Evolutionary conservation across 2,888 invertebrate species (phyloP).

Genomic region (Melanargia galathea): DNA sequence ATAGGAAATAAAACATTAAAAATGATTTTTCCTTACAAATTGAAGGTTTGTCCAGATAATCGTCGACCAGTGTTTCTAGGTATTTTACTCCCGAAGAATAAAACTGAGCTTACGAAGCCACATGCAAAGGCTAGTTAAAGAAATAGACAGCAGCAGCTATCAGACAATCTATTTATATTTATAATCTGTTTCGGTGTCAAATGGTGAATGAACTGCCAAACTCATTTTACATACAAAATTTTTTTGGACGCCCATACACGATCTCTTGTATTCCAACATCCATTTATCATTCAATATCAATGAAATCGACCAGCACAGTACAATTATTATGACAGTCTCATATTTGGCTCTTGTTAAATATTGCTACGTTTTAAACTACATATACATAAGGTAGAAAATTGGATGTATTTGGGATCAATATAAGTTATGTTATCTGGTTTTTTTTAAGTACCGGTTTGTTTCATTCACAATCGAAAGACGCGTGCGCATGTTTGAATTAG

Average conservation of each 20-base stretch:
- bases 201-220: conserved; percentile 62
- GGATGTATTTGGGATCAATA: conserved; percentile 20
- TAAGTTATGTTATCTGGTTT: conserved; percentile 43
- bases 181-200: conserved; percentile 37
- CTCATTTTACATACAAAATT: conserved; percentile 52
- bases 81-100: neutral
- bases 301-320: conserved; percentile 64
- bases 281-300: conserved; percentile 71
- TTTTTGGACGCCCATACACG: conserved; percentile 54
- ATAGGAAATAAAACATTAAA: no score
- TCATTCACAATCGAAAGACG: conserved; percentile 59
- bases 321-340: conserved; percentile 54
- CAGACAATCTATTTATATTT: conserved; percentile 12
- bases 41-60: no score
- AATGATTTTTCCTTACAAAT: no score
- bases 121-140: neutral
- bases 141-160: neutral
- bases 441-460: conserved; percentile 60
- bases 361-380: conserved; percentile 16
- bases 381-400: conserved; percentile 34
- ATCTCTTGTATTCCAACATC: conserved; percentile 54
- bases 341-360: conserved; percentile 18
- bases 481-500: conserved; percentile 37
- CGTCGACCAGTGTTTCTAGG: neutral
- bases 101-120: neutral